phyloP scores from a whole-genome alignment of 1,140 invertebrate species.

The Rhopalosiphum padi region DNA sequence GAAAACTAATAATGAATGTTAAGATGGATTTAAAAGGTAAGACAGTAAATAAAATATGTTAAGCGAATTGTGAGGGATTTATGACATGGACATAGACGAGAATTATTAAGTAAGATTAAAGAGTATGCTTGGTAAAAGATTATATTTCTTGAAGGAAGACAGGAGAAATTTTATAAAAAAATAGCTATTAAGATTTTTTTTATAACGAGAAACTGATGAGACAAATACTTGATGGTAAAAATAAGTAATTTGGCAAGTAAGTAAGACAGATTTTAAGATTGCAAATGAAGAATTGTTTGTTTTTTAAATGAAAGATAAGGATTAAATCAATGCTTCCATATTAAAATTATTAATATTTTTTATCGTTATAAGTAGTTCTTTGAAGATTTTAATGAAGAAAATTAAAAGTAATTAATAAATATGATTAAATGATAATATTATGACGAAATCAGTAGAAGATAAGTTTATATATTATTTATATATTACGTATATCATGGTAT shows the following conservation, averaged over 20 bases:
- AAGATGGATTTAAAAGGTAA: not conserved
- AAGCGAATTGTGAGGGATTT: not conserved
- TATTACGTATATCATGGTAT: not conserved
- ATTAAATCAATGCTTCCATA: not conserved
- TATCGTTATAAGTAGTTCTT: not conserved
- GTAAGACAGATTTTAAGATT: not conserved
- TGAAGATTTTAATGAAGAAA: not conserved
- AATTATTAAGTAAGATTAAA: slow-evolving; percentile 30
- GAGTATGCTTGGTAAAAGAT: not conserved
- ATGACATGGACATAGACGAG: not conserved
- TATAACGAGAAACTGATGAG: not conserved
- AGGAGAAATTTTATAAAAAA: not conserved
- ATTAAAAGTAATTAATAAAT: slow-evolving; percentile 21
- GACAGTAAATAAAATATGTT: not conserved
- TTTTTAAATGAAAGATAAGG: slow-evolving; percentile 9
- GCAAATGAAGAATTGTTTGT: not conserved
- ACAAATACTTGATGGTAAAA: not conserved
- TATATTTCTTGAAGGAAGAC: not conserved
- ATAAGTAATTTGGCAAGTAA: slow-evolving; percentile 2
- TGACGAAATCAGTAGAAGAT: not conserved
- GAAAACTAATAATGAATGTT: not conserved
- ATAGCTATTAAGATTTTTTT: not conserved
- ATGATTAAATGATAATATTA: not conserved
- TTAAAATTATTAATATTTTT: not conserved
- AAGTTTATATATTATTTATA: not conserved